Evolutionary conservation across 2,888 invertebrate species (phyloP), one percentile per base, ranked within the genome.

Genomic region (Mesorhabditis sp.): DNA sequence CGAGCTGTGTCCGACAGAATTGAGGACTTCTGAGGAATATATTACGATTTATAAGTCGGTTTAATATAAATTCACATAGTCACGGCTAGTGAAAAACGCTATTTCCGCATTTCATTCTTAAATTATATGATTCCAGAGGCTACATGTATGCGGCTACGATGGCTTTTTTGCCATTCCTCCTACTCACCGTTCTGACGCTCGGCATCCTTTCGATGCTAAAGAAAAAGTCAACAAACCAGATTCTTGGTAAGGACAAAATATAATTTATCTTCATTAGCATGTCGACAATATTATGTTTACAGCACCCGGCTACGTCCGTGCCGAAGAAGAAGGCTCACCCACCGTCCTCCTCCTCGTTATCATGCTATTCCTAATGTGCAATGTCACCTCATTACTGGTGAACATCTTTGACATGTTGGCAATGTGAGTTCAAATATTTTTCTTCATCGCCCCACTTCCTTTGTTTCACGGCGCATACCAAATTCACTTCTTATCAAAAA

Each of bases 1-100:
- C 61, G 82, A 83, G 61, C 64, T 83, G 28, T 83, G 83, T 67
- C 83, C 83, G 4, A 83, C 83, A n/a, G 80, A 78, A 62, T 72
- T 83, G 69, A 69, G 83, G 65, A 15, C 83, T 45, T 73, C 77
- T 69, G 80, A 78, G 42, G 65, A 70, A 43, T 83, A 83, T 71
- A 75, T 81, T 42, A 72, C 76, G 58, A 72, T 80, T 58, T 83
- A 83, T 69, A 80, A 80, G 82, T 82, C 28, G 74, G 76, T 69
- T n/a, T 13, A 4, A 45, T 15, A 42, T 45, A 45, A 43, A 58
- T 5, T n/a, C 43, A 41, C 15, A 7, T 41, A 5, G 44, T 10
- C 41, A 44, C 42, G 45, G n/a, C 67, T 50, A 45, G 10, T 28
- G 28, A 28, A 64, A 28, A 61, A 13, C 13, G 13, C 5, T 50